Evolutionary conservation across 92 coral and sea anemone species (phyloP).

Genomic region (Meandrina meandrites): DNA sequence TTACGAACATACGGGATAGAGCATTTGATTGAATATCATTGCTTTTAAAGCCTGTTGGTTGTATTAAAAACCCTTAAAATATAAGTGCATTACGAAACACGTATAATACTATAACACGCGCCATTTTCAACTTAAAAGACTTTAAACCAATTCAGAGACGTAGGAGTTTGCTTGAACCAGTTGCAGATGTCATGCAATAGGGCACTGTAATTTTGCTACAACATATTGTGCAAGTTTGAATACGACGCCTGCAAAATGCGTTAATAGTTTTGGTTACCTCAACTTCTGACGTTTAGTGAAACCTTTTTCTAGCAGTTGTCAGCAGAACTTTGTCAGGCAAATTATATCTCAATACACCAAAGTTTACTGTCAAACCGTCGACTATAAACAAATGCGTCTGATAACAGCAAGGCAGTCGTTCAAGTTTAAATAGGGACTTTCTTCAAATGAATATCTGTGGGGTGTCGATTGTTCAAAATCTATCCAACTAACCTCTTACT

Average conservation of each 20-base stretch:
- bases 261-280: slow-evolving; percentile 23
- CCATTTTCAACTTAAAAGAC: neutral
- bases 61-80: neutral
- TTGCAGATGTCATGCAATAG: neutral
- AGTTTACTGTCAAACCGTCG: neutral
- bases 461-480: slow-evolving; percentile 35
- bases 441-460: neutral
- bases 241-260: neutral
- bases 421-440: slow-evolving; percentile 10
- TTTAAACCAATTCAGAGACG: neutral
- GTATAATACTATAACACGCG: neutral
- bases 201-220: neutral
- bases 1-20: neutral
- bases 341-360: neutral
- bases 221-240: neutral
- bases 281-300: too few relatives aligned
- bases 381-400: neutral
- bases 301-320: neutral
- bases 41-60: neutral
- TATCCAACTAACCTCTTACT: slow-evolving; percentile 11
- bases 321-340: neutral
- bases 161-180: neutral
- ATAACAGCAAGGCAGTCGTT: neutral
- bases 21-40: neutral
- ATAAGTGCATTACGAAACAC: neutral